phyloP scores from a whole-genome alignment of 1,140 invertebrate species.

The Drosophila sproati region DNA sequence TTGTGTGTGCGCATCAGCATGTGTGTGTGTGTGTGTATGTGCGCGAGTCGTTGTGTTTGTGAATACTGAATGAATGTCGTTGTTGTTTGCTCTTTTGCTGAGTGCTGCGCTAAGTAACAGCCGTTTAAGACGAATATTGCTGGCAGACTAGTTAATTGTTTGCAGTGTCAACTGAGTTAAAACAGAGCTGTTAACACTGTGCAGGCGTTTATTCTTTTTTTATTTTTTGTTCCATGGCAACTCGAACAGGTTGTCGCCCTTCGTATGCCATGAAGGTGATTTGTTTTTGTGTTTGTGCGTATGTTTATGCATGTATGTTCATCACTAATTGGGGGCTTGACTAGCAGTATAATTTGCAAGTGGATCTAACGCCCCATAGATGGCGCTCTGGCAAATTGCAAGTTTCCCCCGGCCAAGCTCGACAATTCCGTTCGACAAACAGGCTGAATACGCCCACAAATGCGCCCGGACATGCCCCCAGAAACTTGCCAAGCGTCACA shows the following conservation, averaged over 20 bases:
- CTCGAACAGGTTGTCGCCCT: constrained; percentile 32
- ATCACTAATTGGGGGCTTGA: constrained; percentile 38
- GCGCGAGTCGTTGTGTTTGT: background rate
- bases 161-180: background rate
- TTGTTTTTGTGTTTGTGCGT: background rate
- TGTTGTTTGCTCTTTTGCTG: constrained; percentile 39
- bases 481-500: constrained; percentile 41
- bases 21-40: constrained; percentile 27
- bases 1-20: background rate
- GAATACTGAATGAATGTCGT: constrained; percentile 19
- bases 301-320: background rate
- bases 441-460: constrained; percentile 55
- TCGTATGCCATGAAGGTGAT: background rate
- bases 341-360: constrained; percentile 16
- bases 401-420: constrained; percentile 52
- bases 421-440: constrained; percentile 48
- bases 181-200: background rate
- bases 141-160: constrained; percentile 17
- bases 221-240: constrained; percentile 10
- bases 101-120: constrained; percentile 19
- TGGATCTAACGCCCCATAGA: constrained; percentile 41
- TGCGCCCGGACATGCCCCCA: constrained; percentile 55
- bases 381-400: constrained; percentile 47
- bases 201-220: background rate
- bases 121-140: constrained; percentile 26